Percentiles rank a stretch among this genome's conserved stretches.
phyloP scores from a whole-genome alignment of 2,888 invertebrate genomes.

The Liposcelis brunnea region DNA sequence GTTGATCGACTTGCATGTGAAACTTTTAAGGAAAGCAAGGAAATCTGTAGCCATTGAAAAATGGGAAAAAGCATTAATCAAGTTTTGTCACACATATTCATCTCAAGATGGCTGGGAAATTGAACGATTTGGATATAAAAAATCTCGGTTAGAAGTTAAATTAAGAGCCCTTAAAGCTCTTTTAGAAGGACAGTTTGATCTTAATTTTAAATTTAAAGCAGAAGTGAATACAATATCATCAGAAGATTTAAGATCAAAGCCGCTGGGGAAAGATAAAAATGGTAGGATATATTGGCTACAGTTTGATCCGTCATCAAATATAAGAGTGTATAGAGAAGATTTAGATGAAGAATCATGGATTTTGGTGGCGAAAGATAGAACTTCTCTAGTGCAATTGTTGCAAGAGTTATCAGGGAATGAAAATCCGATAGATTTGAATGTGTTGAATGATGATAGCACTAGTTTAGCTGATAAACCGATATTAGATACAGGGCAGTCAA shows the following conservation, averaged over 20 bases:
- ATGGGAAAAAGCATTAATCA: constrained; percentile 81
- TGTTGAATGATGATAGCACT: background rate
- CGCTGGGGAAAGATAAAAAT: constrained; percentile 77
- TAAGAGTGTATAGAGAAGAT: constrained; percentile 87
- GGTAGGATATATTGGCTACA: constrained; percentile 93
- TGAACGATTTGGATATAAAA: constrained; percentile 88
- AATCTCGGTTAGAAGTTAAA: constrained; percentile 75
- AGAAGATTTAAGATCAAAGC: constrained; percentile 65
- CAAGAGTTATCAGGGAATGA: constrained; percentile 36
- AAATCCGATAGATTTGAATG: constrained; percentile 8
- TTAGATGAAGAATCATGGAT: constrained; percentile 93
- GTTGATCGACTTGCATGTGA: constrained; percentile 74
- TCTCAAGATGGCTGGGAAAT: constrained; percentile 92
- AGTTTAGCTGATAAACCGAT: constrained; percentile 20
- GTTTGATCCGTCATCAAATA: constrained; percentile 70
- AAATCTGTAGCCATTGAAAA: constrained; percentile 66
- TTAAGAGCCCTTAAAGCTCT: constrained; percentile 77
- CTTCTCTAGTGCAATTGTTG: constrained; percentile 65
- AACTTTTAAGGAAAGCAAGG: constrained; percentile 69
- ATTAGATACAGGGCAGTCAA: constrained; percentile 27
- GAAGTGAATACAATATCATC: constrained; percentile 63
- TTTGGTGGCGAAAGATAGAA: constrained; percentile 72
- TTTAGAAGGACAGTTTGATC: constrained; percentile 88
- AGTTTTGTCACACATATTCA: constrained; percentile 78
- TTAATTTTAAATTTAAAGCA: constrained; percentile 81